phyloP scores from a whole-genome alignment of 2,797 vertebrate species.

The Chelmon rostratus region DNA sequence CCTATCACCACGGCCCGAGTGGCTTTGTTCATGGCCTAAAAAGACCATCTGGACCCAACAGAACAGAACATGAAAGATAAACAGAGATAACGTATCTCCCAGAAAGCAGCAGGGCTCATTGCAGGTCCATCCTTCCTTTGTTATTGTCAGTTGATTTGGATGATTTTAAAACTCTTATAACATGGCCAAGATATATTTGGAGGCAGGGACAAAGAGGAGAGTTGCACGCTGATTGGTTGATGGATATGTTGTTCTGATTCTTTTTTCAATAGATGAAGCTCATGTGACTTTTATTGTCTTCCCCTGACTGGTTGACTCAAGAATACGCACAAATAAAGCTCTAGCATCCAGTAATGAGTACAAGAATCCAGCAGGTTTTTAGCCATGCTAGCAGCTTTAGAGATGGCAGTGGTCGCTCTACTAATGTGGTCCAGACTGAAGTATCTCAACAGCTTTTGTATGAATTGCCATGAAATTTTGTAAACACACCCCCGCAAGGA shows the following conservation, averaged over 20 bases:
- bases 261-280: neutral
- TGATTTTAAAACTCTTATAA: neutral
- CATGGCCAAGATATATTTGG: neutral
- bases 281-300: neutral
- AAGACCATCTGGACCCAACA: slow-evolving; percentile 77
- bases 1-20: slow-evolving; percentile 84
- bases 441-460: too few relatives aligned
- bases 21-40: slow-evolving; percentile 90
- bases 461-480: too few relatives aligned
- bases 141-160: neutral
- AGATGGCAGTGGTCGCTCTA: too few relatives aligned
- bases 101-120: slow-evolving; percentile 7
- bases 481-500: too few relatives aligned
- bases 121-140: neutral
- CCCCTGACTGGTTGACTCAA: neutral
- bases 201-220: neutral
- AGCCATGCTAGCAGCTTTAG: too few relatives aligned
- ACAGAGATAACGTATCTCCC: slow-evolving; percentile 15
- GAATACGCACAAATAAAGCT: neutral
- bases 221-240: neutral
- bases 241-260: neutral
- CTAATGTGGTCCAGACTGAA: too few relatives aligned
- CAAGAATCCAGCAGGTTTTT: neutral
- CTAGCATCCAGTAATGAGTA: neutral
- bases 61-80: slow-evolving; percentile 30